phyloP scores from a whole-genome alignment of 2,797 vertebrate species.

The Eulemur rubriventer region DNA sequence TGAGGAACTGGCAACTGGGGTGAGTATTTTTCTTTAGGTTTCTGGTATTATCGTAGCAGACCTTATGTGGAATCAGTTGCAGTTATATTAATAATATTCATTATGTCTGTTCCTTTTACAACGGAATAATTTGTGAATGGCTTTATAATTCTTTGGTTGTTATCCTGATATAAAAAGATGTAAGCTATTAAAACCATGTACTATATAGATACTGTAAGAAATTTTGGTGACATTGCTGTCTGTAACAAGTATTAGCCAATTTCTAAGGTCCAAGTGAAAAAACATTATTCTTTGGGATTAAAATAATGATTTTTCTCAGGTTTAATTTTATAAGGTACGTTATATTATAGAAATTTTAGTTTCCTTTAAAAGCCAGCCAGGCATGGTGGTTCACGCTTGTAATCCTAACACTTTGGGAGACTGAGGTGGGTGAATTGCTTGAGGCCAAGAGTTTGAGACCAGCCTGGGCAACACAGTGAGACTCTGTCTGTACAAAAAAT shows the following conservation, averaged over 20 bases:
- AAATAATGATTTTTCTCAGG: no score
- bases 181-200: not conserved
- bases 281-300: not conserved
- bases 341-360: no score
- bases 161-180: not conserved
- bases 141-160: not conserved
- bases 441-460: not conserved
- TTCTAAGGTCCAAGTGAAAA: not conserved
- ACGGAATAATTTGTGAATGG: not conserved
- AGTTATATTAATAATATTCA: not conserved
- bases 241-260: not conserved
- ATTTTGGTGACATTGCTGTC: not conserved
- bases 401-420: not conserved
- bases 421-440: not conserved
- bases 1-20: conserved; percentile 96
- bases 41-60: not conserved
- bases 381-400: not conserved
- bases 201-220: not conserved
- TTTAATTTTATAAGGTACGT: no score
- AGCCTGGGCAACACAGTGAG: not conserved
- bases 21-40: conserved; percentile 81
- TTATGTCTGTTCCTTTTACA: not conserved
- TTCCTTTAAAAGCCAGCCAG: not conserved
- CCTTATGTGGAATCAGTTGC: not conserved
- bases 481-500: not conserved